These are phyloP conservation scores for Tyrannus savana DNA, from an alignment of 2,113 vertebrate species.

Conservation along the genomic window DNA sequence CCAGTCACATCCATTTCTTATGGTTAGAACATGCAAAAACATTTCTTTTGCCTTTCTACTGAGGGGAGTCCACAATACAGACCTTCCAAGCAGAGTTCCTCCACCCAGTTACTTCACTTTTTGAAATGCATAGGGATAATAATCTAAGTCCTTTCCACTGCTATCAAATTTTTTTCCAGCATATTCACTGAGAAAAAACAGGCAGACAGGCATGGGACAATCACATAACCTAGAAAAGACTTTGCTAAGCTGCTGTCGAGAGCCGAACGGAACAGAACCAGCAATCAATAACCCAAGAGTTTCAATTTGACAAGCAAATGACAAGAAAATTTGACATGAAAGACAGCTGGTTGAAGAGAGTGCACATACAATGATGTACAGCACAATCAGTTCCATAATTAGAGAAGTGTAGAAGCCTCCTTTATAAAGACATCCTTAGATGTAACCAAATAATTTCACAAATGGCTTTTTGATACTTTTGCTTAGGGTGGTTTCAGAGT, in stretches of 20 bases:
- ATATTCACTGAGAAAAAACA: background rate
- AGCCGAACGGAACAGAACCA: background rate
- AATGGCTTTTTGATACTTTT: background rate
- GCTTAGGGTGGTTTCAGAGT: background rate
- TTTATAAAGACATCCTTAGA: background rate
- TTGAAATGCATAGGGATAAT: background rate
- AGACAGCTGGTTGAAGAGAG: background rate
- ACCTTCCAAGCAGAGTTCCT: background rate
- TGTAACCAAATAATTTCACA: background rate
- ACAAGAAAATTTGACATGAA: background rate
- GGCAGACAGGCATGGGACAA: background rate
- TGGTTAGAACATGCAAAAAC: background rate
- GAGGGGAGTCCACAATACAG: background rate
- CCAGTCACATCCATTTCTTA: background rate
- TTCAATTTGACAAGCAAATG: background rate
- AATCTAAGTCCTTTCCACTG: background rate
- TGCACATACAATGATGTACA: background rate
- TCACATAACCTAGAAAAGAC: background rate
- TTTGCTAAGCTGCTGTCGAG: background rate
- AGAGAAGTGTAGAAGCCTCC: background rate
- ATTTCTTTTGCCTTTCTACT: background rate
- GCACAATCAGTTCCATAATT: background rate
- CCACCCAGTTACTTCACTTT: background rate
- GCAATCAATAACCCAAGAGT: background rate
- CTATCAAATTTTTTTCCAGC: background rate